These are phyloP conservation scores for Papilio demoleus DNA, from an alignment of 2,888 invertebrate species.

Conservation along the genomic window DNA sequence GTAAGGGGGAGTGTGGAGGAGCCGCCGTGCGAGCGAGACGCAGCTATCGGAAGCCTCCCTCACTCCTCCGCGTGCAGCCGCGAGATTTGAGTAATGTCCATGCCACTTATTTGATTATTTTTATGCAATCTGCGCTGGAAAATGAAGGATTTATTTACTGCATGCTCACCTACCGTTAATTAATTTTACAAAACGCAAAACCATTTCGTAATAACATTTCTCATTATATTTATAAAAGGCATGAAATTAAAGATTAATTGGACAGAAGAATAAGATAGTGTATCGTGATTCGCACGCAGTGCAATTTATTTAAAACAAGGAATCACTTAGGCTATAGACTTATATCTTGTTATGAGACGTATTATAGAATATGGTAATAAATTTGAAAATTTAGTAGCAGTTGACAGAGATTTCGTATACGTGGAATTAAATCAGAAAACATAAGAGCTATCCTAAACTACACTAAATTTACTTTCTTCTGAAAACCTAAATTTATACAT, in stretches of 20 bases:
- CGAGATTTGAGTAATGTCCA: slow-evolving; percentile 77
- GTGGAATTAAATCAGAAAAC: too few species aligned
- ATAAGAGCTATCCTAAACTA: too few species aligned
- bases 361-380: not conserved
- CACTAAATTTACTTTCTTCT: too few species aligned
- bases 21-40: slow-evolving; percentile 61
- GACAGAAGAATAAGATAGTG: slow-evolving; percentile 31
- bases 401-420: too few species aligned
- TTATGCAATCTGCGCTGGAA: slow-evolving; percentile 80
- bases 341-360: not conserved
- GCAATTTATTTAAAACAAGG: slow-evolving; percentile 32
- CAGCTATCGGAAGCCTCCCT: slow-evolving; percentile 52
- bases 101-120: slow-evolving; percentile 82
- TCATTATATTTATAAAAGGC: slow-evolving; percentile 41
- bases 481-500: too few species aligned
- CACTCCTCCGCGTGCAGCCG: slow-evolving; percentile 52
- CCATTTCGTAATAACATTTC: slow-evolving; percentile 37
- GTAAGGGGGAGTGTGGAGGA: slow-evolving; percentile 75
- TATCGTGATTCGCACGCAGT: slow-evolving; percentile 27
- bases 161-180: slow-evolving; percentile 72
- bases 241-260: slow-evolving; percentile 39
- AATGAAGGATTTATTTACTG: slow-evolving; percentile 78
- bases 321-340: slow-evolving; percentile 22
- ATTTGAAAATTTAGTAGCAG: too few species aligned
- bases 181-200: slow-evolving; percentile 62